phyloP scores from a whole-genome alignment of 1,140 invertebrate species.

The Drosophila neocordata region DNA sequence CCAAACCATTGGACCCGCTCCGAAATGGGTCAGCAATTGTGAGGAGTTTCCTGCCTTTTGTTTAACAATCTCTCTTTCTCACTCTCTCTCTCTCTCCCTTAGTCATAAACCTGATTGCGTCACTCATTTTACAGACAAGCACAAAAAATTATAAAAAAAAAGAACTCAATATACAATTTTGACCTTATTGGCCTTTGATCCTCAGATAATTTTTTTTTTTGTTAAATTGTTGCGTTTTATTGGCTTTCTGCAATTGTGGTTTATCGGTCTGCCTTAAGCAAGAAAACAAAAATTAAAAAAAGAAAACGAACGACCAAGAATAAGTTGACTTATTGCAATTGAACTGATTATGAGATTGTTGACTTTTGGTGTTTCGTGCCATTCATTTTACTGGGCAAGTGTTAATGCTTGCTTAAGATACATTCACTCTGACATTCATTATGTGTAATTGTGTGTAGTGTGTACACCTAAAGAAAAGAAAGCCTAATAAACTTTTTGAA shows the following conservation, averaged over 20 bases:
- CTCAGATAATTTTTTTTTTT: conserved; percentile 18
- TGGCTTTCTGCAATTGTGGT: conserved; percentile 49
- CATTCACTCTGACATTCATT: conserved; percentile 3
- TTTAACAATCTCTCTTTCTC: conserved; percentile 39
- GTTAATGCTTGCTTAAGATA: conserved; percentile 20
- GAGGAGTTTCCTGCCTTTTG: conserved; percentile 62
- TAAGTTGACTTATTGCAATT: conserved; percentile 60
- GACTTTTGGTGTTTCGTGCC: conserved; percentile 50
- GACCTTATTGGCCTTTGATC: conserved; percentile 54
- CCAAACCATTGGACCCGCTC: conserved; percentile 43
- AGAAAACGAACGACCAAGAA: no score
- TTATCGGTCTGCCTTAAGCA: conserved; percentile 36
- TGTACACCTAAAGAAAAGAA: conserved; percentile 18
- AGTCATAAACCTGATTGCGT: conserved; percentile 19
- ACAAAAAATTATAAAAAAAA: neutral
- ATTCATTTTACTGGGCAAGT: conserved; percentile 24
- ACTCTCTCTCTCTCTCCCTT: conserved; percentile 16
- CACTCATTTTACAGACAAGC: conserved; percentile 33
- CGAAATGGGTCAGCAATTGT: conserved; percentile 75
- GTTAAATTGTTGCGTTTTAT: conserved; percentile 58
- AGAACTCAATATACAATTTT: conserved; percentile 19
- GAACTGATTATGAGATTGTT: conserved; percentile 80
- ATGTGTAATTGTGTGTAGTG: neutral
- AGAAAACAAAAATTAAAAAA: no score
- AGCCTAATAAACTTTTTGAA: neutral